Percentiles rank a stretch among this genome's conserved stretches.
Conservation (phyloP, 2,113 vertebrate species). For the Girardinichthys multiradiatus region DNA sequence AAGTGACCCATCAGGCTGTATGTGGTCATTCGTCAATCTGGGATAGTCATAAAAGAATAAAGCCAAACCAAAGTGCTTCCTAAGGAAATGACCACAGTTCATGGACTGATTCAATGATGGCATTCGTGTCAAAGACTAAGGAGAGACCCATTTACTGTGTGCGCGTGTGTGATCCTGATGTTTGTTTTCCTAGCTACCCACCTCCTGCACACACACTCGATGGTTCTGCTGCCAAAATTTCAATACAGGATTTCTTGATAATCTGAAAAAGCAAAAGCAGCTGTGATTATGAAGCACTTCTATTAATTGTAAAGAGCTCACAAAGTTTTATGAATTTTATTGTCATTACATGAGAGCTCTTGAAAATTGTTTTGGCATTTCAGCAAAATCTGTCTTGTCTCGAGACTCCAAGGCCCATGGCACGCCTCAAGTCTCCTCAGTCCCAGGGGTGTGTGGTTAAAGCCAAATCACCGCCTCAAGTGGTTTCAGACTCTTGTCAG, state of each 20-base stretch:
- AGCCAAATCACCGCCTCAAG: too few species aligned
- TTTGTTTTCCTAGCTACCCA: conserved; percentile 65
- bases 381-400: too few species aligned
- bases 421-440: too few species aligned
- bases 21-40: conserved; percentile 28
- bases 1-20: conserved; percentile 31
- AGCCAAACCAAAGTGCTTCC: conserved; percentile 9
- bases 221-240: conserved; percentile 87
- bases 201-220: conserved; percentile 89
- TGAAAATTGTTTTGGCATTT: too few species aligned
- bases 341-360: too few species aligned
- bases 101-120: conserved; percentile 18
- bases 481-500: background rate
- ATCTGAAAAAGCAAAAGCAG: conserved; percentile 76
- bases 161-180: conserved; percentile 17
- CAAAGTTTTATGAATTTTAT: background rate
- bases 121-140: conserved; percentile 14
- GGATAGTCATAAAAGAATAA: conserved; percentile 28
- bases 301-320: background rate
- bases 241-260: conserved; percentile 88
- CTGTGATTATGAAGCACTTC: background rate
- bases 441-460: too few species aligned
- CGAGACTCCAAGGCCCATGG: too few species aligned
- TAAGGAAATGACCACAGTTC: conserved; percentile 31
- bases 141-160: background rate